Base-by-base conservation (phyloP, 1,140 invertebrate genomes). In the Drosophila sp. region DNA sequence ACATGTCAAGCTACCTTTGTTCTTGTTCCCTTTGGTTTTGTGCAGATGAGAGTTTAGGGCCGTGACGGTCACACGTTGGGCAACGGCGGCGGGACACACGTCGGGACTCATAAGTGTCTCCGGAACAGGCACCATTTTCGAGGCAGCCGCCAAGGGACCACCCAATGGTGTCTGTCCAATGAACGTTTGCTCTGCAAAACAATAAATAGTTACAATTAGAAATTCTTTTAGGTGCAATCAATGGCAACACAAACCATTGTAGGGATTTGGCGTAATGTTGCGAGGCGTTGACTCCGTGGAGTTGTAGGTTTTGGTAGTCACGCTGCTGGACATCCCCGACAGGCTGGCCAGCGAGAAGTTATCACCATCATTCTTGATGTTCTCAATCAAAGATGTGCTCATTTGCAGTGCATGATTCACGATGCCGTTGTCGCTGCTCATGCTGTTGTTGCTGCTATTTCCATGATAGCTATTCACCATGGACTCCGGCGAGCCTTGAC, bases 71-170 rank as follows among this genome's bases (percentile, higher is more conserved):
- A 87, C 78, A 21, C 82, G 76, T 65, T 92, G 86, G 13, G 89
- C 86, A 9, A 89, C 90, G 43, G 91, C 86, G 13, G 93, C 89
- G 64, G 94, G 94, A 76, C 94, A 93, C 83, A 96, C 96, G 91
- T 97, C 96, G 2, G 96, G 96, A 91, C 96, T 97, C 95, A 97
- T 96, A 0, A 97, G 92, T 0, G 96, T 96, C 86, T 97, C 96
- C 7, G 96, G 96, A 34, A 97, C 96, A 2, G 96, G 96, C 1
- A 97, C 95, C 92, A 97, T 94, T 92, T 96, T 97, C 0, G 95
- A 96, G 40, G 96, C 95, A 38, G 96, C 96, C 86, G 96, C 95
- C 51, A 97, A 86, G 2, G 96, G 95, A 78, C 91, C 90, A 0
- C 86, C 89, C 4, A 53, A 18, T 0, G 84, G 84, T 6, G 63